Evolutionary conservation across 2,888 invertebrate genomes (phyloP).

Genomic region (Drosophila demipolita): DNA sequence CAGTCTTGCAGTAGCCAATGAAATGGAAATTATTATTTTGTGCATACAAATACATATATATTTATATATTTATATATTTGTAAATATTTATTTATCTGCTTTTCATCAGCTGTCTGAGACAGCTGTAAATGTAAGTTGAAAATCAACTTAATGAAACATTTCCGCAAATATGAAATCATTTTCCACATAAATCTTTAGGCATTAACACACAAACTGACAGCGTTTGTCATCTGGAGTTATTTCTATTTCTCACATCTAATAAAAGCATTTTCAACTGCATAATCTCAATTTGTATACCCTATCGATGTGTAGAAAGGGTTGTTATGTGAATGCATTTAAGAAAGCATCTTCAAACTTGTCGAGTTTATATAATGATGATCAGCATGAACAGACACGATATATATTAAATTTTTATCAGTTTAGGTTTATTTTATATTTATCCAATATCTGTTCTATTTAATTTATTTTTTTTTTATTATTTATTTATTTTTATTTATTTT

Average conservation of each 20-base stretch:
- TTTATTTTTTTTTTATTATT: too few relatives aligned
- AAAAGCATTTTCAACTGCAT: not conserved
- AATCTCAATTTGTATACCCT: not conserved
- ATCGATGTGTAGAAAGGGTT: not conserved
- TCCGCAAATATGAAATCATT: not conserved
- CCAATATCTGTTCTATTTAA: not conserved
- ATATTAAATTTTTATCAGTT: not conserved
- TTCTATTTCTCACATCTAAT: not conserved
- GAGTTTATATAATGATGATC: not conserved
- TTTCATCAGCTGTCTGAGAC: constrained; percentile 32
- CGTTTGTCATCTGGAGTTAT: constrained; percentile 3
- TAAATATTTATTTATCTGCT: constrained; percentile 1
- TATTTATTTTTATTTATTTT: too few relatives aligned
- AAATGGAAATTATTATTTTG: constrained; percentile 26
- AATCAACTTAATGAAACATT: constrained; percentile 10
- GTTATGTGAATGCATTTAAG: not conserved
- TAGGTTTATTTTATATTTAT: too few relatives aligned
- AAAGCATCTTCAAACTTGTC: not conserved
- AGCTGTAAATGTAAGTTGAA: constrained; percentile 16
- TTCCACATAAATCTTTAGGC: constrained; percentile 27
- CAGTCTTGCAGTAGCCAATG: constrained; percentile 26
- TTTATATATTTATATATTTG: not conserved
- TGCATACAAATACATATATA: constrained; percentile 1
- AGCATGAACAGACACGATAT: not conserved
- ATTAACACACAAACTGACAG: constrained; percentile 18